phyloP scores from a whole-genome alignment of 1,140 invertebrate species.

The Druon quercuslanigerum region DNA sequence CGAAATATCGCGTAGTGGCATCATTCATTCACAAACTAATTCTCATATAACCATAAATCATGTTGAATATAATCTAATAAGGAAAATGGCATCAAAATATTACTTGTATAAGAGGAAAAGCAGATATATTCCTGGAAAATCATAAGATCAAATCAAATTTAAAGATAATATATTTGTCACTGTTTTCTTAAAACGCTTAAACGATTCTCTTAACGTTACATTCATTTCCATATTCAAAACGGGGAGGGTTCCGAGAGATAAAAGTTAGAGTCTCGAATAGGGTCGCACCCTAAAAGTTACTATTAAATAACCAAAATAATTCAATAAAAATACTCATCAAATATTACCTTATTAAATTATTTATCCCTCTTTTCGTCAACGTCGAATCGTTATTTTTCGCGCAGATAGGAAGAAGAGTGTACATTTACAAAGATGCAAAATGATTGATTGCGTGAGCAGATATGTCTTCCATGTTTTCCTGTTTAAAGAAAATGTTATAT shows the following conservation, averaged over 20 bases:
- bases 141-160: no score
- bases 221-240: no score
- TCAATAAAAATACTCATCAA: not conserved
- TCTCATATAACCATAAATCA: not conserved
- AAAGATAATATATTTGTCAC: no score
- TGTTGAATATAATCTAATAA: not conserved
- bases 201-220: no score
- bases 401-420: not conserved
- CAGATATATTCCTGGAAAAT: no score
- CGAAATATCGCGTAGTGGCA: not conserved
- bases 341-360: not conserved
- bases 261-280: not conserved
- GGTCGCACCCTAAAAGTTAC: not conserved
- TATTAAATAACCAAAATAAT: no score
- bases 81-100: no score
- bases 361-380: not conserved
- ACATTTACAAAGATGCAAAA: not conserved
- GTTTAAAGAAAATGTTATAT: not conserved
- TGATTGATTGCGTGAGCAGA: not conserved
- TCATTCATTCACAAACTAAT: conserved; percentile 18
- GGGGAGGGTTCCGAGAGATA: not conserved
- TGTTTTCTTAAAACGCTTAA: no score
- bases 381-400: not conserved
- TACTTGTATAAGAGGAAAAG: no score
- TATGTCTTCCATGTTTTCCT: not conserved